Percentiles rank a stretch among this genome's conserved stretches.
These are phyloP conservation scores for Coremacera marginata DNA, from an alignment of 2,888 invertebrate genomes.

Conservation along the genomic window DNA sequence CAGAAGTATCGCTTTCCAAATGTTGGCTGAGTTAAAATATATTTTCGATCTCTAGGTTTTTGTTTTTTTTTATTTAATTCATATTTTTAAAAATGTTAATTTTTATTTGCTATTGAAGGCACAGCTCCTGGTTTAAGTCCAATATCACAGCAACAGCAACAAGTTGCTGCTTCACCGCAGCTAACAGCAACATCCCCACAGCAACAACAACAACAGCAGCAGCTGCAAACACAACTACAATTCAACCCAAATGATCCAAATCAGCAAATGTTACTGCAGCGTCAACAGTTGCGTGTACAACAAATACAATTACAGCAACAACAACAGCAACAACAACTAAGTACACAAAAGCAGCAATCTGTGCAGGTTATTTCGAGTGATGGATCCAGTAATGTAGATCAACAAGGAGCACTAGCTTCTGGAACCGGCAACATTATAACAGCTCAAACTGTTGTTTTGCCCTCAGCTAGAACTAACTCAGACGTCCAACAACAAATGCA, in stretches of 20 bases:
- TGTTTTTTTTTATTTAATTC: neutral
- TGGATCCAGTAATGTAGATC: constrained; percentile 47
- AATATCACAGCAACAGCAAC: constrained; percentile 58
- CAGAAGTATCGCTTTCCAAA: no score
- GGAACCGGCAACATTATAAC: constrained; percentile 57
- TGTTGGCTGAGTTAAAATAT: no score
- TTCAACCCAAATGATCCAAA: constrained; percentile 65
- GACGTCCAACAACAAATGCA: constrained; percentile 44
- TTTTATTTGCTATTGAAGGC: constrained; percentile 44
- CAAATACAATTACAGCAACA: constrained; percentile 57
- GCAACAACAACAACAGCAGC: constrained; percentile 50
- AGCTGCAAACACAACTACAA: constrained; percentile 54
- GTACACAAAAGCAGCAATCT: constrained; percentile 56
- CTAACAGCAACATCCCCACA: constrained; percentile 44
- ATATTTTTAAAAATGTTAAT: neutral
- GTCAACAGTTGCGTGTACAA: constrained; percentile 65
- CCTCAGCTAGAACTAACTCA: constrained; percentile 46
- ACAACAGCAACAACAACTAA: constrained; percentile 52
- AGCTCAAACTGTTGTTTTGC: constrained; percentile 59
- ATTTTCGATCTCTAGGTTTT: no score
- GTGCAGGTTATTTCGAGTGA: constrained; percentile 65
- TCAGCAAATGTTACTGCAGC: constrained; percentile 65
- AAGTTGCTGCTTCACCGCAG: constrained; percentile 19
- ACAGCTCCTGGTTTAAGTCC: constrained; percentile 67
- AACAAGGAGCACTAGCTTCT: constrained; percentile 63